Evolutionary conservation across 2,888 invertebrate genomes (phyloP).

Genomic region (Calameuta pallipes): DNA sequence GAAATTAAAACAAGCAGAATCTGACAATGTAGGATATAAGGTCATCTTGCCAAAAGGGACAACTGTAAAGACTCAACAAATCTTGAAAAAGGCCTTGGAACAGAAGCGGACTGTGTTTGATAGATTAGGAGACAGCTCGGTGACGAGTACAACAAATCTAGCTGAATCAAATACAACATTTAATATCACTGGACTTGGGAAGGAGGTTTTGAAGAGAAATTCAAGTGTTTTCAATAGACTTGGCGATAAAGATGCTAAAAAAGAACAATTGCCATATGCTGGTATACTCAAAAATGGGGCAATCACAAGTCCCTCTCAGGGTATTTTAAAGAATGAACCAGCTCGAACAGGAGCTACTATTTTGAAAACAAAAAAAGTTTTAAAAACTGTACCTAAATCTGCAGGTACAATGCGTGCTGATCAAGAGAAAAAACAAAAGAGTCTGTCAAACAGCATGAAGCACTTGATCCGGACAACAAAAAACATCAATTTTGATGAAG

Average conservation of each 20-base stretch:
- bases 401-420: conserved; percentile 62
- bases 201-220: conserved; percentile 53
- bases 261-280: conserved; percentile 30
- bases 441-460: conserved; percentile 39
- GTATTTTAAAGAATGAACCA: conserved; percentile 52
- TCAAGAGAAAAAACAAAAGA: conserved; percentile 55
- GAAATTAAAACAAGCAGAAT: conserved; percentile 46
- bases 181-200: conserved; percentile 61
- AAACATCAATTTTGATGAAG: conserved; percentile 35
- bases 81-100: conserved; percentile 57
- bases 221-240: conserved; percentile 61
- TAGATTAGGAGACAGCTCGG: conserved; percentile 68
- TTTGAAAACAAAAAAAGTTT: conserved; percentile 35
- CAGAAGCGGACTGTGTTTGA: conserved; percentile 68
- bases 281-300: conserved; percentile 57
- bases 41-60: conserved; percentile 67
- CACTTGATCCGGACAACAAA: conserved; percentile 47
- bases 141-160: conserved; percentile 64
- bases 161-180: conserved; percentile 50
- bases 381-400: conserved; percentile 35
- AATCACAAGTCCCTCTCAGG: conserved; percentile 30
- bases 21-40: conserved; percentile 66
- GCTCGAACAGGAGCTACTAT: conserved; percentile 31
- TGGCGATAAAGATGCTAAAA: conserved; percentile 58
- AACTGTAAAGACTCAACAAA: conserved; percentile 63